Conservation (phyloP, 2,888 invertebrate genomes). For the Pandemis heparana region DNA sequence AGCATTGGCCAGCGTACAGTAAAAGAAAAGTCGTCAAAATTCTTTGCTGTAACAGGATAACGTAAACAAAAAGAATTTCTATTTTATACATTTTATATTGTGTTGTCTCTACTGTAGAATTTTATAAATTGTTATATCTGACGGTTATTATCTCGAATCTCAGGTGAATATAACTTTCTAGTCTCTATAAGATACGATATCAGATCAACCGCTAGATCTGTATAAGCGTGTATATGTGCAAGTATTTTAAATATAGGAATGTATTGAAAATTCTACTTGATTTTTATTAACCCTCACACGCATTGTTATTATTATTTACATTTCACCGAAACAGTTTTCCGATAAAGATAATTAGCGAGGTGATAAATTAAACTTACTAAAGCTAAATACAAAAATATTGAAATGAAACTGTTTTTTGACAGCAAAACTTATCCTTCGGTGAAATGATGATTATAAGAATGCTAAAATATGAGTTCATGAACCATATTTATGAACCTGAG, state of each 20-base stretch:
- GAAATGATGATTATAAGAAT: too few species aligned
- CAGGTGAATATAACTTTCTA: constrained; percentile 80
- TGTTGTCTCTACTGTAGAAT: constrained; percentile 41
- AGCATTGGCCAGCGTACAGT: neutral
- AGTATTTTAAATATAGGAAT: constrained; percentile 66
- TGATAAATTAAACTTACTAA: too few species aligned
- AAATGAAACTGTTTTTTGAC: too few species aligned
- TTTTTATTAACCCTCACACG: constrained; percentile 22
- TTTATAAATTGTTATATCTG: constrained; percentile 45
- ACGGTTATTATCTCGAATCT: constrained; percentile 51
- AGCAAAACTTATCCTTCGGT: too few species aligned
- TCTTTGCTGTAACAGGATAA: constrained; percentile 1
- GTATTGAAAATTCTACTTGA: constrained; percentile 58
- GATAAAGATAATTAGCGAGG: too few species aligned
- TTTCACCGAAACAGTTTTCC: neutral
- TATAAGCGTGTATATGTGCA: constrained; percentile 70
- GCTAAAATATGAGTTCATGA: too few species aligned
- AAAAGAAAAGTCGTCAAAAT: neutral
- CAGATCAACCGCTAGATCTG: constrained; percentile 72
- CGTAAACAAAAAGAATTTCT: neutral
- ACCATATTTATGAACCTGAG: too few species aligned
- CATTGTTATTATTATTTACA: neutral
- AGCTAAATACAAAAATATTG: too few species aligned
- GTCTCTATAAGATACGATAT: constrained; percentile 78
- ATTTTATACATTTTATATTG: constrained; percentile 25